Base-by-base conservation (phyloP, 2,113 vertebrate species). In the Cyprinodon variegatus region DNA sequence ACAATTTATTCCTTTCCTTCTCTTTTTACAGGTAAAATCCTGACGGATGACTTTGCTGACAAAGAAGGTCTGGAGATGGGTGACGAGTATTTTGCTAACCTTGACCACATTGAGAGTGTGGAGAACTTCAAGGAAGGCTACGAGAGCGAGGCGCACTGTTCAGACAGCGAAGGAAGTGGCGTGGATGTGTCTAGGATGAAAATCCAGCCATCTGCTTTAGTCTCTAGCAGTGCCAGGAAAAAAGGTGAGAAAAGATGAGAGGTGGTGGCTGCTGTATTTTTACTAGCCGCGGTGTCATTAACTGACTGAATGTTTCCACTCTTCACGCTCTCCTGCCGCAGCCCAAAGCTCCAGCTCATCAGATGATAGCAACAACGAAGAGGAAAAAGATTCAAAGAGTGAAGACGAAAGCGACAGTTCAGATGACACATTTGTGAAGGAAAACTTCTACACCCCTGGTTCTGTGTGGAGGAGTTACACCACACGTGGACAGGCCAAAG, bases 111-210 rank as follows among this genome's bases (percentile, higher is more conserved):
- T 0, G 98, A 99, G 94, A 99, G 97, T 1, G 98, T 99, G 93
- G 98, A 99, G 93, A 98, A 97, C 91, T 98, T 97, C 90, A 99
- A 99, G 88, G 97, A 99, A 68, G 98, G 98, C 39, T 99, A 99
- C 15, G 98, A 99, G 89, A 99, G 97, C 3, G 98, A 99, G 4
- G 96, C 96, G 1, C 95, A 96, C 65, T 98, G 95, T 78, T 97
- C 97, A 0, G 94, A 95, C 68, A 98, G 97, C 0, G 97, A 99
- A 81, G 98, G 97, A 86, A 99, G 97, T 3, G 98, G 97, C 0
- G 98, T 99, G 40, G 97, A 99, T 86, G 80, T 98, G 71, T 95
- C 90, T n/a, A 85, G 89, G 41, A 89, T 95, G 13, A 94, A 94
- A 71, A 83, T 93, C 73, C 84, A 89, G 45, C 86, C 91, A 0